Conservation (phyloP, 2,888 invertebrate genomes). For the Oscheius myriophilus region DNA sequence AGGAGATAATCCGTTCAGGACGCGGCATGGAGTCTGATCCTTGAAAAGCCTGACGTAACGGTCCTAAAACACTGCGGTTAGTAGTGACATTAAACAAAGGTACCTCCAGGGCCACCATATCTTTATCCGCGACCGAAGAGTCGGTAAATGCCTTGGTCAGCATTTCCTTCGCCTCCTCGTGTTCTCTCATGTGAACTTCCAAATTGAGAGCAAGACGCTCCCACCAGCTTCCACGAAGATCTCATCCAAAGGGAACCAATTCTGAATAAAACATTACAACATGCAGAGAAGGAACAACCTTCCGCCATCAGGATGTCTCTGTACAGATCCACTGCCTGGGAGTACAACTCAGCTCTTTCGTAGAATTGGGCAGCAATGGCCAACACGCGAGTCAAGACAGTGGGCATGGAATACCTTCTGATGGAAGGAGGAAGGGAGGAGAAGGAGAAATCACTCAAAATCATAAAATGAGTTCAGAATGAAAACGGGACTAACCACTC, state of each 20-base stretch:
- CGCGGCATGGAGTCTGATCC: constrained; percentile 3
- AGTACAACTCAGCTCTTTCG: too few species aligned
- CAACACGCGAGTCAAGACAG: too few species aligned
- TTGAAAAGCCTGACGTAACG: constrained; percentile 4
- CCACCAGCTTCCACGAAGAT: constrained; percentile 74
- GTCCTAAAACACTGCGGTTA: constrained; percentile 10
- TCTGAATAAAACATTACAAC: constrained; percentile 41
- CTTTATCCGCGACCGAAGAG: constrained; percentile 38
- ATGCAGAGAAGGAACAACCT: background rate
- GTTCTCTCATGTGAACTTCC: constrained; percentile 71
- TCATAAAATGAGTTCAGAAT: background rate
- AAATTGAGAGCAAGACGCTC: constrained; percentile 78
- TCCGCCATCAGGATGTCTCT: too few species aligned
- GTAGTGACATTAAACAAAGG: too few species aligned
- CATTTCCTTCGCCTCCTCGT: constrained; percentile 35
- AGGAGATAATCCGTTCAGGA: background rate
- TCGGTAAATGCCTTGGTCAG: constrained; percentile 37
- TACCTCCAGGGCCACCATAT: constrained; percentile 53
- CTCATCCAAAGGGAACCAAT: constrained; percentile 68
- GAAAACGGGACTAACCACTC: background rate
- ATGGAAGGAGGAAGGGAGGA: constrained; percentile 73
- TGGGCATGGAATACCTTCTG: too few species aligned
- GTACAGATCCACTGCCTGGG: background rate
- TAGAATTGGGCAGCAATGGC: too few species aligned
- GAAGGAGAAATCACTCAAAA: background rate